Evolutionary conservation across 2,888 invertebrate species (phyloP), one percentile per base, ranked within the genome.

Genomic region (Nezara viridula): DNA sequence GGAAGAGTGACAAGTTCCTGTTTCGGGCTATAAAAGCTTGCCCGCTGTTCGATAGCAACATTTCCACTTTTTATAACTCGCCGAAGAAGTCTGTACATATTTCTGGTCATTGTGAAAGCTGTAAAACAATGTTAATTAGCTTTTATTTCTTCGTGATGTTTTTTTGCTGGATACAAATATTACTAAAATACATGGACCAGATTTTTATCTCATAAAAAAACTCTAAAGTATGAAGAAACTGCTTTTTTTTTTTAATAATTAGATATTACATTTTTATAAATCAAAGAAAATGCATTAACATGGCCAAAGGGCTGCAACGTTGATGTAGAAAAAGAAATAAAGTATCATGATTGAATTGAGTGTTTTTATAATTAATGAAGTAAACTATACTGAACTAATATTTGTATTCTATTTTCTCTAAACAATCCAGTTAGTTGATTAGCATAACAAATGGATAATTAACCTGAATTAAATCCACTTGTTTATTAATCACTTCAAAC

Each of bases 1-100:
- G 89, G 89, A 49, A 86, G 86, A 12, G 27, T 50, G 19, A 86
- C 73, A 32, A 60, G 52, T 27, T 73, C 85, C 21, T 55, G 89
- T 40, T 32, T 52, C 0, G 85, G 89, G 47, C 73, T 49, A 14
- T 88, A 88, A 66, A 88, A 88, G 44, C 6, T 27, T 49, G 88
- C 88, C 9, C 27, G 16, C 32, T 88, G 88, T n/a, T 88, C 32
- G 7, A 66, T 49, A 10, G 44, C 44, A 10, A 27, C 44, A 19
- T 73, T 88, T 47, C 60, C 32, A 47, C 16, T 88, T 49, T 88
- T 88, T 10, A 73, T 73, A 21, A 73, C 19, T 32, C 88, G 66
- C 47, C 88, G 40, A n/a, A 88, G 73, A 73, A 73, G 66, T 21
- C 49, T 40, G 5, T 60, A n/a, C 44, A 86, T 86, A n/a, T 32